Percentiles rank a stretch among this genome's conserved stretches.
Evolutionary conservation across 1,140 invertebrate species (phyloP).

Genomic region (Zophobas atratus): DNA sequence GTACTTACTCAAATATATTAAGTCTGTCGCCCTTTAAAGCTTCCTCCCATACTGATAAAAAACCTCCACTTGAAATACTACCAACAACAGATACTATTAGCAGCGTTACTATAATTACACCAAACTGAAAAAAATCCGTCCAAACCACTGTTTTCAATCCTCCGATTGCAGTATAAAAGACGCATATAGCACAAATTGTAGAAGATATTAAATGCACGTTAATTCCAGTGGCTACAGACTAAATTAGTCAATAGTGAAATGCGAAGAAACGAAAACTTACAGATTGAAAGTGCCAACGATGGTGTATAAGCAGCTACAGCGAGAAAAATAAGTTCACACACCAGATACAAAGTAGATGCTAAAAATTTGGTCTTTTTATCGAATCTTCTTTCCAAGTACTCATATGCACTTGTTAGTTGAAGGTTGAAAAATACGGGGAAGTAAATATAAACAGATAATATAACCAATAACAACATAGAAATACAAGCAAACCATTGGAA

Average conservation of each 20-base stretch:
- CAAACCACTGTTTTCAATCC: constrained; percentile 83
- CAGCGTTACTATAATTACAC: constrained; percentile 78
- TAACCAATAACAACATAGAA: neutral
- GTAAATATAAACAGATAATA: constrained; percentile 65
- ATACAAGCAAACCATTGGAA: constrained; percentile 71
- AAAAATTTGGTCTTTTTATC: constrained; percentile 70
- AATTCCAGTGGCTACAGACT: constrained; percentile 78
- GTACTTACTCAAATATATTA: constrained; percentile 60
- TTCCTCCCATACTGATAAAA: constrained; percentile 69
- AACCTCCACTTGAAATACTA: constrained; percentile 75
- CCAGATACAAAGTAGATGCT: constrained; percentile 72
- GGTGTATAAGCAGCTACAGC: constrained; percentile 76
- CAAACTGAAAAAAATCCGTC: constrained; percentile 81
- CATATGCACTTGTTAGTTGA: constrained; percentile 81
- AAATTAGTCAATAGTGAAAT: neutral
- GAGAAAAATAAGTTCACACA: constrained; percentile 69
- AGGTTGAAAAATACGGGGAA: constrained; percentile 81
- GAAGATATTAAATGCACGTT: constrained; percentile 77
- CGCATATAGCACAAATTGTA: constrained; percentile 80
- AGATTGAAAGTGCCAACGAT: constrained; percentile 75
- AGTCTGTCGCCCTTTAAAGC: constrained; percentile 71
- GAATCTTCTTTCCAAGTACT: constrained; percentile 72
- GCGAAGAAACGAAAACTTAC: constrained; percentile 60
- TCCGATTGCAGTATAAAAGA: constrained; percentile 85
- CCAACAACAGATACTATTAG: constrained; percentile 77